Conservation (phyloP, 1,140 invertebrate genomes). For the Drosophila tsacasi region DNA sequence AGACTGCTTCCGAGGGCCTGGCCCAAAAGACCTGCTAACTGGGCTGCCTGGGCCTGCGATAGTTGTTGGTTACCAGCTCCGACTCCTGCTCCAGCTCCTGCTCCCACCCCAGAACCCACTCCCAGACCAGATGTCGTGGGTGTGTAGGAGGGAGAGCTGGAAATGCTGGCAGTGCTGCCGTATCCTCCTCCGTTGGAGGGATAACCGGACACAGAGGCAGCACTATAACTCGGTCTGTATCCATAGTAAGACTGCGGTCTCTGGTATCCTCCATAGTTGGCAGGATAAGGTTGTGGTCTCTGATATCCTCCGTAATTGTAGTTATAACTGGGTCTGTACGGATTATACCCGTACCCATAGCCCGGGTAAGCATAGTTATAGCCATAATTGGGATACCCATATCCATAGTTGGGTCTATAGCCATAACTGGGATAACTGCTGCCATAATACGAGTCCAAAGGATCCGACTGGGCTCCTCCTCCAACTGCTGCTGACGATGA, state of each 20-base stretch:
- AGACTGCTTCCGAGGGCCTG: conserved; percentile 70
- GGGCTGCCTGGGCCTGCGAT: conserved; percentile 54
- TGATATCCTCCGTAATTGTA: conserved; percentile 41
- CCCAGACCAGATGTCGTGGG: background rate
- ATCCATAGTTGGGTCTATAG: conserved; percentile 53
- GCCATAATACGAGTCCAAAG: conserved; percentile 56
- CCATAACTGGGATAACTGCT: conserved; percentile 40
- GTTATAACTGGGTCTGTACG: conserved; percentile 45
- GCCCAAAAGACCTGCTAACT: conserved; percentile 62
- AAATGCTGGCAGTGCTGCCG: conserved; percentile 13
- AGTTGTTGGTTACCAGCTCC: conserved; percentile 43
- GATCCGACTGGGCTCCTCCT: conserved; percentile 63
- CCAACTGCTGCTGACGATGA: background rate
- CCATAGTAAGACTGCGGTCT: conserved; percentile 55
- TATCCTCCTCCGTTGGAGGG: conserved; percentile 24
- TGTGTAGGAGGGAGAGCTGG: conserved; percentile 12
- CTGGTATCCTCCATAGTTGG: conserved; percentile 57
- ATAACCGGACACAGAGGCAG: background rate
- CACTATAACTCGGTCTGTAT: conserved; percentile 47
- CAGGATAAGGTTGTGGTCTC: conserved; percentile 34
- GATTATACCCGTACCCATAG: conserved; percentile 42
- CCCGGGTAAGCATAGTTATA: conserved; percentile 57
- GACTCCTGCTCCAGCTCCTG: conserved; percentile 1
- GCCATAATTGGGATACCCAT: conserved; percentile 49
- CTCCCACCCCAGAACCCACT: background rate